Evolutionary conservation across 35 echinoderm and acorn worm genomes (phyloP), one percentile per base, ranked within the genome.

Genomic region (Apostichopus californicus): DNA sequence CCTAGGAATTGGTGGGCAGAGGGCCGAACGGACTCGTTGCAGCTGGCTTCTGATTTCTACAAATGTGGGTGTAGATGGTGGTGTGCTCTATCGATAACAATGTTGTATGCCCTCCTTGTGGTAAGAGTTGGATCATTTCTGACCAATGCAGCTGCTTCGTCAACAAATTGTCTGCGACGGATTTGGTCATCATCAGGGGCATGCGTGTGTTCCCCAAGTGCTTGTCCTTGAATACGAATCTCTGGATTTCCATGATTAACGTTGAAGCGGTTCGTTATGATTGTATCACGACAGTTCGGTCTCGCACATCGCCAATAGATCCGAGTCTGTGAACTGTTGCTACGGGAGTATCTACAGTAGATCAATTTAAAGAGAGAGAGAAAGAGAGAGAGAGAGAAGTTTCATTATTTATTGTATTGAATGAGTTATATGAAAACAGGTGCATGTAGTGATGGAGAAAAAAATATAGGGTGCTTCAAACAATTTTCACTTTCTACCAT

Each of bases 1-100:
- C 91, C 60, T 61, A 56, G 83, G 92, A n/a, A 93, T 55, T 34
- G 92, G 92, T 77, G 92, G 92, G 65, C 82, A 88, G 5, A 93
- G 83, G 54, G 13, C 70, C 26, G 70, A n/a, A 26, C 70, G 60
- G 26, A 77, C 73, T 75, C 83, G 8, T 68, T 88, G 82, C 25
- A 93, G 66, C 26, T 93, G 82, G 68, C 82, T 88, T 93, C 80
- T 20, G 24, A 92, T 84, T 57, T 68, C 82, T 22, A 78, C 23
- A 52, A 87, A 93, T 13, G 28, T 23, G 14, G 90, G 24, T n/a
- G 90, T 18, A 83, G 55, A n/a, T 24, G 55, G 12, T 83, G 59
- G 55, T 18, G 20, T 71, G 25, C 87, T 73, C 23, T 57, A 7
- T 65, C 8, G 1, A 89, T 21, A 13, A 89, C 65, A 34, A 9